Percentiles rank a stretch among this genome's conserved stretches.
These are phyloP conservation scores for Rhizoglyphus robini DNA, from an alignment of 1,140 invertebrate species.

Conservation along the genomic window DNA sequence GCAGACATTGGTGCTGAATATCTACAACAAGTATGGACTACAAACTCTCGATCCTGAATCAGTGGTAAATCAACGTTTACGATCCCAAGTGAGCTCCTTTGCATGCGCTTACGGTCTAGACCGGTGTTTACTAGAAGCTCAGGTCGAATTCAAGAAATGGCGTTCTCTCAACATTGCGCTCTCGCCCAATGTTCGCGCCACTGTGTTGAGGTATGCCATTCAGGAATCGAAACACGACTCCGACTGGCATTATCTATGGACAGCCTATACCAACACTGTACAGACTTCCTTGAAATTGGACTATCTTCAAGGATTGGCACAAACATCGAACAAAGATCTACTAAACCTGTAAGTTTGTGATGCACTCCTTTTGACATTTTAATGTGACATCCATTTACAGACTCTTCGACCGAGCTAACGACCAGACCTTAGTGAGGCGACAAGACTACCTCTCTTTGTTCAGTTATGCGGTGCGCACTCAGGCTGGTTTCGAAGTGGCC, in stretches of 20 bases:
- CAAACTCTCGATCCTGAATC: neutral
- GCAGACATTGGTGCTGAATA: neutral
- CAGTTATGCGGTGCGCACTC: constrained; percentile 6
- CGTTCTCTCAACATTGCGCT: neutral
- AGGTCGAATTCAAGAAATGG: constrained; percentile 16
- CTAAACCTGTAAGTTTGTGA: constrained; percentile 4
- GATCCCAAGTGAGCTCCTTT: neutral
- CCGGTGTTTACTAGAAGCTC: neutral
- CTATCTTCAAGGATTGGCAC: constrained; percentile 11
- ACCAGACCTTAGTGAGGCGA: neutral
- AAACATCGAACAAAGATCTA: constrained; percentile 9
- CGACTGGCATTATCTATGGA: constrained; percentile 17
- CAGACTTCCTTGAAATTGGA: constrained; percentile 11
- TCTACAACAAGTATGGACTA: neutral
- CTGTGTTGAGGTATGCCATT: constrained; percentile 9
- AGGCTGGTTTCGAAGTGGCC: neutral
- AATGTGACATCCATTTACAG: neutral
- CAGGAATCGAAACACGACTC: neutral
- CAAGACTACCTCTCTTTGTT: constrained; percentile 18
- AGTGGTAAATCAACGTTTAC: neutral
- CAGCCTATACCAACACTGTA: neutral
- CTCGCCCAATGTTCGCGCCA: neutral
- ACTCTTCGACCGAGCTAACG: neutral
- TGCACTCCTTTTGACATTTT: neutral
- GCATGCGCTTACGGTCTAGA: constrained; percentile 8